These are phyloP conservation scores for Acanthosepion esculentum DNA, from an alignment of 2,888 invertebrate genomes.

Conservation along the genomic window DNA sequence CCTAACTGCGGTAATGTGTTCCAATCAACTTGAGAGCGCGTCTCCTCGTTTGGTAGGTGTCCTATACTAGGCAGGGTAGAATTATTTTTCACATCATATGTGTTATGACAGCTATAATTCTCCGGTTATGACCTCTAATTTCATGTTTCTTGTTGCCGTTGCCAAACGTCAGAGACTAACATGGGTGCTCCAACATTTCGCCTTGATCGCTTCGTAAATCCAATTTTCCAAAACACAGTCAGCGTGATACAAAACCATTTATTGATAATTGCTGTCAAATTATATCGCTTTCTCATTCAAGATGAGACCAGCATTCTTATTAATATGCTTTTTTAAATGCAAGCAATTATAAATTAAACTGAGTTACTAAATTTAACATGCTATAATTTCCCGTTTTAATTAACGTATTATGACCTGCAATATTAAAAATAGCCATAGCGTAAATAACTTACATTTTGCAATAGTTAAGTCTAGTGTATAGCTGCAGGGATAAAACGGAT, in stretches of 20 bases:
- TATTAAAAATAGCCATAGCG: no score
- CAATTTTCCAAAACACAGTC: background rate
- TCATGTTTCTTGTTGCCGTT: background rate
- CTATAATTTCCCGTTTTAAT: background rate
- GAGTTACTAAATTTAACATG: background rate
- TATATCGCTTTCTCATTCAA: background rate
- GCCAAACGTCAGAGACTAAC: background rate
- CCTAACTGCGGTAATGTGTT: background rate
- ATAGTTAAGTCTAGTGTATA: no score
- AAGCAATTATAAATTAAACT: no score
- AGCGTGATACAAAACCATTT: background rate
- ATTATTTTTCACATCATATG: constrained; percentile 8
- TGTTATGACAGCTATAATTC: constrained; percentile 22
- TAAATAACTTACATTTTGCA: no score
- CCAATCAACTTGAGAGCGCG: background rate
- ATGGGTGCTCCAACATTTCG: background rate
- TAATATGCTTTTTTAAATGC: no score
- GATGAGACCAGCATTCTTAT: background rate
- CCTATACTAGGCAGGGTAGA: background rate
- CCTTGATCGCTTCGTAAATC: background rate
- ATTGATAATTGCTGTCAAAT: background rate
- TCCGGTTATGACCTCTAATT: background rate
- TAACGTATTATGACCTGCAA: background rate
- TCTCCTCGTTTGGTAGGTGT: background rate
- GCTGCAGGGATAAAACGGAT: no score